Base-by-base conservation (phyloP, 2,888 invertebrate genomes). In the Merodon equestris region DNA sequence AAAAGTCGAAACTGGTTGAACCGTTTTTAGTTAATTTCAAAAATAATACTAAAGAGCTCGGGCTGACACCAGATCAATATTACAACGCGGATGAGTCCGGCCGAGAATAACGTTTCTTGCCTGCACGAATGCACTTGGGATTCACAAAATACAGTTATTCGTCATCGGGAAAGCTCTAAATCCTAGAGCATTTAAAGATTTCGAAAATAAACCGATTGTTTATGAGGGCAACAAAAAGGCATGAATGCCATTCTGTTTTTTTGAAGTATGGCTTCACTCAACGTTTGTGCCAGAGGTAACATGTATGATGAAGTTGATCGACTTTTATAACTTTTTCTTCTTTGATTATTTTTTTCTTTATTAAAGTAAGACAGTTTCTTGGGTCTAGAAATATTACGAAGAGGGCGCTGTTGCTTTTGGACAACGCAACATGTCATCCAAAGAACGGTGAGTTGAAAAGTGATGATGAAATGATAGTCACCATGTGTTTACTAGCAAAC, bases 361-460 rank as follows among this genome's bases (percentile, higher is more conserved):
- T 38, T 50, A 40, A 50, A 40, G 40, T 60, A 38, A 36, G 48
- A 40, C 50, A 42, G 15, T 58, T 58, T 47, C 45, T 58, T 5
- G n/a, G 7, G 12, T 58, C 45, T 0, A 47, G 34, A 45, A 34
- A 18, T 40, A 13, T 60, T 9, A 42, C 61, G n/a, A 42, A 27
- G 13, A 48, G 27, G 40, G 34, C 14, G 40, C 42, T 61, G 7
- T 14, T 61, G 1, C 50, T 3, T 81, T n/a, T n/a, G n/a, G n/a
- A n/a, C n/a, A n/a, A n/a, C n/a, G n/a, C n/a, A n/a, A n/a, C n/a
- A n/a, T n/a, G 81, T 42, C 76, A 82, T 71, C 81, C 81, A 15
- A 57, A 73, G 14, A 77, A 67, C 14, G 44, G 15, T 36, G 63
- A 38, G 15, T 15, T 54, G 4, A 45, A 47, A 63, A 75, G 77